Percentiles rank a stretch among this genome's conserved stretches.
Conservation (phyloP, 30 jellyfish, hydroid and myxozoan species). For the Calvadosia cruxmelitensis region DNA sequence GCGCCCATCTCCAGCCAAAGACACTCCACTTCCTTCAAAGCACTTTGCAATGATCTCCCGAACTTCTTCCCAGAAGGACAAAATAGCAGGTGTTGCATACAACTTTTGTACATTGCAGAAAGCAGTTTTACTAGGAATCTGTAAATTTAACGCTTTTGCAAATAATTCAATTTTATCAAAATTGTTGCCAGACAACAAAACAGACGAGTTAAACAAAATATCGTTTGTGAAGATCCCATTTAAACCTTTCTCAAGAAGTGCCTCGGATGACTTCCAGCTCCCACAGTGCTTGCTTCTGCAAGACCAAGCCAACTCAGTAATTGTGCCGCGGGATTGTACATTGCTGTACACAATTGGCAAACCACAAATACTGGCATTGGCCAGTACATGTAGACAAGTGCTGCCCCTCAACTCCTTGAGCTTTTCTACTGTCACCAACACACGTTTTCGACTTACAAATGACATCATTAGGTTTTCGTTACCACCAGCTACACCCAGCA, state of each 20-base stretch:
- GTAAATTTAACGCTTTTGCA: neutral
- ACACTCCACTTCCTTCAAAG: neutral
- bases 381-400: neutral
- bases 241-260: neutral
- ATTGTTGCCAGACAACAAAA: conserved; percentile 5
- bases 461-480: too few relatives aligned
- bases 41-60: neutral
- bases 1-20: conserved; percentile 22
- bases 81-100: conserved; percentile 9
- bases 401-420: conserved; percentile 12
- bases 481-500: too few relatives aligned
- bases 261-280: conserved; percentile 24
- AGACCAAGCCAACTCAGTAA: conserved; percentile 3
- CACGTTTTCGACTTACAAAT: neutral
- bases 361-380: neutral
- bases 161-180: conserved; percentile 1
- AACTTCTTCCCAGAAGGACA: conserved; percentile 8
- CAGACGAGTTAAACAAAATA: neutral
- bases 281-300: conserved; percentile 10
- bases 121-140: conserved; percentile 2
- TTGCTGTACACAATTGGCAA: neutral
- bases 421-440: conserved; percentile 5
- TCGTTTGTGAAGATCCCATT: conserved; percentile 7
- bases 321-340: neutral
- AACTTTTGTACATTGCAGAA: conserved; percentile 1